Evolutionary conservation across 2,113 vertebrate species (phyloP).

Genomic region (Scytalopus superciliaris): DNA sequence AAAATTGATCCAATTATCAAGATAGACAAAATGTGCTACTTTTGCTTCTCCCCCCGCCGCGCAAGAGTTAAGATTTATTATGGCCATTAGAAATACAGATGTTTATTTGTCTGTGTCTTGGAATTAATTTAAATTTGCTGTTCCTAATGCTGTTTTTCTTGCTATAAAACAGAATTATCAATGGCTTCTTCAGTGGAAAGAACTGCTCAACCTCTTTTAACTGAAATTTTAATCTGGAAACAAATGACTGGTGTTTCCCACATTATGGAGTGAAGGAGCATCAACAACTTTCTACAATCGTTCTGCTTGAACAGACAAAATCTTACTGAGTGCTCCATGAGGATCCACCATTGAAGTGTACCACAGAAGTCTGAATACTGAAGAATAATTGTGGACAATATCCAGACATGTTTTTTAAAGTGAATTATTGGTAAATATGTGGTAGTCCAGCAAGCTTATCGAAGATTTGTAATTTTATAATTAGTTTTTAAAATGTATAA

Average conservation of each 20-base stretch:
- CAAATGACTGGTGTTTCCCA: neutral
- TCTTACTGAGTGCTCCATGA: neutral
- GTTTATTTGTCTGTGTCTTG: conserved; percentile 65
- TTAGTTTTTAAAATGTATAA: neutral
- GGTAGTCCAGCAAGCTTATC: neutral
- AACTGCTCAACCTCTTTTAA: neutral
- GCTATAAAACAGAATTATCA: conserved; percentile 30
- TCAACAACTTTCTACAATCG: neutral
- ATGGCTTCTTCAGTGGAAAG: conserved; percentile 32
- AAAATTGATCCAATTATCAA: conserved; percentile 77
- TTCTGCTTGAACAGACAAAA: neutral
- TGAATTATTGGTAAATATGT: neutral
- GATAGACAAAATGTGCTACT: neutral
- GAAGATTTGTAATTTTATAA: neutral
- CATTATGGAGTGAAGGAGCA: neutral
- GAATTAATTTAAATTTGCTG: conserved; percentile 66
- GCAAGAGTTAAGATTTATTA: conserved; percentile 65
- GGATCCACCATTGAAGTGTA: neutral
- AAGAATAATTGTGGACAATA: neutral
- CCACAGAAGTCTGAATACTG: neutral
- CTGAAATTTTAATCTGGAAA: neutral
- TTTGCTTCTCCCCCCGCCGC: neutral
- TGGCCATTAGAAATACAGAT: conserved; percentile 71
- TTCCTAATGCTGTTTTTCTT: conserved; percentile 40
- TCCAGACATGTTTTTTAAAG: neutral